Conservation (phyloP, 2,888 invertebrate species). For the Parochlus steinenii region DNA sequence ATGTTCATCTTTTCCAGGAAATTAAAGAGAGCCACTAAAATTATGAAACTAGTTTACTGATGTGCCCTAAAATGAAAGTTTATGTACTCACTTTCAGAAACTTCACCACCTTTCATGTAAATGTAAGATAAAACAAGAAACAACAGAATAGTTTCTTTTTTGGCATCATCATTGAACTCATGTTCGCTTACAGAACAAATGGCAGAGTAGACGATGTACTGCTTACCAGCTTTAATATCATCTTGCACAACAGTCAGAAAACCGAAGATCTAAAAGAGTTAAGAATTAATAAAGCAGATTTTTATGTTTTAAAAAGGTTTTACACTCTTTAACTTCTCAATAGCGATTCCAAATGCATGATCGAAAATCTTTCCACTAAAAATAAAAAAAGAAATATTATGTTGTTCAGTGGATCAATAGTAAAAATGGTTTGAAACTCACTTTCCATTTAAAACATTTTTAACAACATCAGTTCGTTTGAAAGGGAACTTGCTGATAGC, state of each 20-base stretch:
- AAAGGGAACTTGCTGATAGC: background rate
- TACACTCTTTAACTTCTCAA: background rate
- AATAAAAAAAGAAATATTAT: no score
- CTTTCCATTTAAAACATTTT: no score
- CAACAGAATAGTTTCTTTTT: background rate
- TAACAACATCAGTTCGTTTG: background rate
- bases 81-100: slow-evolving; percentile 4
- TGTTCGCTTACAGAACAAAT: no score
- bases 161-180: no score
- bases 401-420: no score
- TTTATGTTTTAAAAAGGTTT: no score
- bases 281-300: no score
- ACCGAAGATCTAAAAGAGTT: slow-evolving; percentile 6
- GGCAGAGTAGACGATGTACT: background rate
- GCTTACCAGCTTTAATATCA: background rate
- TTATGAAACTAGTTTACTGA: no score
- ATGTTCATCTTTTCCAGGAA: no score
- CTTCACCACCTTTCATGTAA: slow-evolving; percentile 8
- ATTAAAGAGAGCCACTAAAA: no score
- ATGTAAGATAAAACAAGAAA: slow-evolving; percentile 3
- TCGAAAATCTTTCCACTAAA: background rate
- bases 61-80: background rate
- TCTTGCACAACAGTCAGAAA: background rate
- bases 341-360: background rate
- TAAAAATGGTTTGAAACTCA: no score